These are phyloP conservation scores for Strigamia transsilvanica DNA, from an alignment of 2,888 invertebrate genomes.

Conservation along the genomic window DNA sequence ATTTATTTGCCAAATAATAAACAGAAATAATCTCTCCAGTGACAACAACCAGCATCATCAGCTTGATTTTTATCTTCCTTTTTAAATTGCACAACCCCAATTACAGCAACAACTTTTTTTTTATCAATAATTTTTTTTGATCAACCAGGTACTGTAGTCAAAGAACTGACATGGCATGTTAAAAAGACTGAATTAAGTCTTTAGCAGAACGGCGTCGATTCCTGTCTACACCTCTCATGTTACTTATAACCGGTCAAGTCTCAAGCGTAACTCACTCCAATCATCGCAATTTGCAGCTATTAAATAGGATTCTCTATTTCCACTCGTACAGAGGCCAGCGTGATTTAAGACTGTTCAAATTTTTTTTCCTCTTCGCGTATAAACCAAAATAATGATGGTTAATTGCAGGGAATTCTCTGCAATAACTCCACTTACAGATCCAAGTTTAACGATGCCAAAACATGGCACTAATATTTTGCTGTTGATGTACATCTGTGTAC, in stretches of 20 bases:
- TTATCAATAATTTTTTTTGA: background rate
- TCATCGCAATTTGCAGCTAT: constrained; percentile 30
- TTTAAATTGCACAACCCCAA: constrained; percentile 25
- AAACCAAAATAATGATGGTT: constrained; percentile 20
- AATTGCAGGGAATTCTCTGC: constrained; percentile 26
- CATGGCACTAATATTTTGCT: constrained; percentile 26
- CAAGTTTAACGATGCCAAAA: constrained; percentile 25
- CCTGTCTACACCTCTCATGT: constrained; percentile 11
- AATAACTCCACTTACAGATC: constrained; percentile 21
- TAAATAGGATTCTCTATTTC: constrained; percentile 15
- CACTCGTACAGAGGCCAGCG: background rate
- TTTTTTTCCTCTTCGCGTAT: constrained; percentile 7
- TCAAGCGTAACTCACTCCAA: constrained; percentile 16
- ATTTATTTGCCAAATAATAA: constrained; percentile 22
- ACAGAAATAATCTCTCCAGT: constrained; percentile 30
- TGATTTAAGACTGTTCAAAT: constrained; percentile 26
- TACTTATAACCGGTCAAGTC: constrained; percentile 25
- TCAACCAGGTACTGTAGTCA: background rate
- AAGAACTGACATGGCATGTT: constrained; percentile 21
- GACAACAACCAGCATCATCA: constrained; percentile 28
- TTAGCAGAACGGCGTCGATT: constrained; percentile 10
- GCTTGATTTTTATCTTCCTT: constrained; percentile 26
- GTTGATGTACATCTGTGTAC: background rate
- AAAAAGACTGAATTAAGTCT: constrained; percentile 30
- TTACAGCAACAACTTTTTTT: constrained; percentile 18